phyloP scores from a whole-genome alignment of 2,888 invertebrate species.

The Tenodera sinensis region DNA sequence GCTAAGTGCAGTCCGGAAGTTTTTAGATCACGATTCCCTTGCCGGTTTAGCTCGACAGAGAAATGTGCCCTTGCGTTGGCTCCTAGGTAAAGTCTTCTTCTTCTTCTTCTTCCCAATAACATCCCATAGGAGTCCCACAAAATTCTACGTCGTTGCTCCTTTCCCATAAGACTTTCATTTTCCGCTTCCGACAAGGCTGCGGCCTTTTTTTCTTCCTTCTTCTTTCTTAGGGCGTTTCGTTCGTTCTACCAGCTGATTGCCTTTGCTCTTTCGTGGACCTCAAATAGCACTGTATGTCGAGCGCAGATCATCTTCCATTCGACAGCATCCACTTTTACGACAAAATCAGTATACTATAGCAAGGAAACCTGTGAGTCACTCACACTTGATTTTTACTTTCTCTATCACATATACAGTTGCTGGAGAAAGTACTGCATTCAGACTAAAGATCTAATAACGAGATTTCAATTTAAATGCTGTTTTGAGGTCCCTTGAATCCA shows the following conservation, averaged over 20 bases:
- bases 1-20: neutral
- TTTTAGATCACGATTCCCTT: neutral
- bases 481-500: too few species aligned
- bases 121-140: neutral
- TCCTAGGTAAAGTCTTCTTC: neutral
- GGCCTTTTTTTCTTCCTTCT: neutral
- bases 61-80: neutral
- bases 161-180: neutral
- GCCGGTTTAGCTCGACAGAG: neutral
- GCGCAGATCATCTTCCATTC: neutral
- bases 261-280: neutral
- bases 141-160: neutral
- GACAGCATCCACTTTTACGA: neutral
- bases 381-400: too few species aligned
- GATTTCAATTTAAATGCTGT: too few species aligned
- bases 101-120: neutral
- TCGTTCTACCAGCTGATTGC: neutral
- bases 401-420: too few species aligned
- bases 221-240: neutral
- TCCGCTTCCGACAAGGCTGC: neutral
- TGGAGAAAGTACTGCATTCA: too few species aligned
- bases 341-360: neutral
- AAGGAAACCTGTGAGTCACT: too few species aligned
- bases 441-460: too few species aligned
- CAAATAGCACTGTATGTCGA: neutral